These are phyloP conservation scores for Corythornis cristatus DNA, from an alignment of 2,113 vertebrate species.

Conservation along the genomic window DNA sequence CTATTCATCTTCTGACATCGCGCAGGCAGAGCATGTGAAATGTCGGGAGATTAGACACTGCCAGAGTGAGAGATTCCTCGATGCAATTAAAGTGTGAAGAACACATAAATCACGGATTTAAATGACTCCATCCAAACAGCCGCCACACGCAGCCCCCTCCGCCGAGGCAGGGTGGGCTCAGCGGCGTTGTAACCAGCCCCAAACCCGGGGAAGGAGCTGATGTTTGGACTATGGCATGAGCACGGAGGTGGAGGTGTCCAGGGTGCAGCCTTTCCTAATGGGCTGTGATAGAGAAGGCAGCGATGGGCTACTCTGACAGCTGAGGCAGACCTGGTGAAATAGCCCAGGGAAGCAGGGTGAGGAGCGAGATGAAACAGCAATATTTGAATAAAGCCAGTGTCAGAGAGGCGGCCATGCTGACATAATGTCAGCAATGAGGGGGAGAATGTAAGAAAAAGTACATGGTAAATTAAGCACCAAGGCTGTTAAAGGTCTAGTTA, in stretches of 20 bases:
- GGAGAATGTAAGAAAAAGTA: constrained; percentile 52
- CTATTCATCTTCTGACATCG: constrained; percentile 45
- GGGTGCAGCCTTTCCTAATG: not conserved
- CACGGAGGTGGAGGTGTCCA: not conserved
- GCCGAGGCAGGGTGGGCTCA: not conserved
- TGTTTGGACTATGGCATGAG: not conserved
- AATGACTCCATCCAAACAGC: not conserved
- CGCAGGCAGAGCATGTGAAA: constrained; percentile 30
- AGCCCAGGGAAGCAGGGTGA: constrained; percentile 4
- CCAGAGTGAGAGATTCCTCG: constrained; percentile 42
- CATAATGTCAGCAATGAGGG: constrained; percentile 58
- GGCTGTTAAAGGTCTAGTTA: constrained; percentile 69
- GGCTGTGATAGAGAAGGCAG: constrained; percentile 1
- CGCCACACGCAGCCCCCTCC: rapidly evolving
- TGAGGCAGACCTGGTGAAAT: not conserved
- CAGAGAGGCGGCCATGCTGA: constrained; percentile 59
- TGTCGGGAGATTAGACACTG: constrained; percentile 26
- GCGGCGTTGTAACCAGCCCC: rapidly evolving
- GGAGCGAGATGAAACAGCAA: constrained; percentile 33
- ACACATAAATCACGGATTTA: constrained; percentile 17
- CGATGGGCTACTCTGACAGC: not conserved
- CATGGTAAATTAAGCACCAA: constrained; percentile 72
- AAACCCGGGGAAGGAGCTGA: rapidly evolving
- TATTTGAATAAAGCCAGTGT: constrained; percentile 54
- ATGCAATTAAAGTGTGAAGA: constrained; percentile 61